Percentiles rank a stretch among this genome's conserved stretches.
phyloP scores from a whole-genome alignment of 2,113 vertebrate species.

The Mixornis gularis region DNA sequence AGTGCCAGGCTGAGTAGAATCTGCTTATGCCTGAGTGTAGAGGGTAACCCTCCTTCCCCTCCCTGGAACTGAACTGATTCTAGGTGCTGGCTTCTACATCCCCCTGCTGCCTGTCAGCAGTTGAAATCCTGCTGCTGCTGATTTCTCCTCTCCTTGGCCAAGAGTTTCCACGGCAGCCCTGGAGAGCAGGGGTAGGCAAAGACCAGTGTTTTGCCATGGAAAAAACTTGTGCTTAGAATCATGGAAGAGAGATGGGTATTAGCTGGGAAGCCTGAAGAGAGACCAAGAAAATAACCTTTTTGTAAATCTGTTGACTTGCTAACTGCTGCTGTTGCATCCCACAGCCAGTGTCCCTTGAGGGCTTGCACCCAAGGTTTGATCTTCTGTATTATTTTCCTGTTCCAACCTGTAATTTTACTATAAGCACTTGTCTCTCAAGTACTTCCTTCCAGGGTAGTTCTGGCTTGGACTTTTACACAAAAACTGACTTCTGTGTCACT shows the following conservation, averaged over 20 bases:
- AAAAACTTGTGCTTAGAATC: not conserved
- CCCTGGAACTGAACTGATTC: not conserved
- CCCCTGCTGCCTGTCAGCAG: not conserved
- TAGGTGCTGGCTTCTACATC: not conserved
- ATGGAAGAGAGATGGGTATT: rapidly evolving
- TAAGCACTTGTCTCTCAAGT: not conserved
- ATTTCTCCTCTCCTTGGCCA: not conserved
- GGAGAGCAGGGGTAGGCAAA: not conserved
- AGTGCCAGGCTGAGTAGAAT: not conserved
- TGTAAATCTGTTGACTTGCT: not conserved
- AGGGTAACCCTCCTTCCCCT: not conserved
- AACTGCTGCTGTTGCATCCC: not conserved
- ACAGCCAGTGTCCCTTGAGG: not conserved
- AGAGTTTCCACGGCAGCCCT: not conserved
- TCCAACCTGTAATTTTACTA: not conserved
- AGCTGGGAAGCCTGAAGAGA: not conserved
- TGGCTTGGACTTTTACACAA: not conserved
- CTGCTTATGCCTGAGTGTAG: not conserved
- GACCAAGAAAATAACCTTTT: not conserved
- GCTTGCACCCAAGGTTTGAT: not conserved
- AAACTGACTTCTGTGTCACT: not conserved
- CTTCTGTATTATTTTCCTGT: not conserved
- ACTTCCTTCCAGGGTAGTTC: not conserved
- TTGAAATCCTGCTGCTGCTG: not conserved
- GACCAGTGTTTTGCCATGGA: not conserved